Evolutionary conservation across 2,888 invertebrate genomes (phyloP).

Genomic region (Neoascia interrupta): DNA sequence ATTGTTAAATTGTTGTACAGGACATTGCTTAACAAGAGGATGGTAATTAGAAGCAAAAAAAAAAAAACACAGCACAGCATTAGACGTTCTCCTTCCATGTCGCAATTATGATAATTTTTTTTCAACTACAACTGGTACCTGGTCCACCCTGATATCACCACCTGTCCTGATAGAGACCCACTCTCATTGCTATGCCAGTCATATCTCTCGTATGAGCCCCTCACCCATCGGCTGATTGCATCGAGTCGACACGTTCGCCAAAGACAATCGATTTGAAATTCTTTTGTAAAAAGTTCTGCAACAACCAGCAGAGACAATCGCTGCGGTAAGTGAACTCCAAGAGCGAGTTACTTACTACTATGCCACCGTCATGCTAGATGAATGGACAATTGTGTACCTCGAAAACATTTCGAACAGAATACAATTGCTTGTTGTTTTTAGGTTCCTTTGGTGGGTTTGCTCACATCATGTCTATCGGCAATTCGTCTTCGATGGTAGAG

Average conservation of each 20-base stretch:
- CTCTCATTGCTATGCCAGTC: conserved; percentile 64
- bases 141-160: conserved; percentile 46
- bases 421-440: conserved; percentile 16
- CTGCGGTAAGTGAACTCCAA: conserved; percentile 52
- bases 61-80: conserved; percentile 40
- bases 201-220: conserved; percentile 44
- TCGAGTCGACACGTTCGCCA: conserved; percentile 28
- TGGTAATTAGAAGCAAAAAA: conserved; percentile 53
- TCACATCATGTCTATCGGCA: conserved; percentile 53
- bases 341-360: conserved; percentile 42
- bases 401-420: conserved; percentile 34
- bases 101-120: conserved; percentile 63
- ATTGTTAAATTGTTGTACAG: too few species aligned
- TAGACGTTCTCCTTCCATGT: conserved; percentile 39
- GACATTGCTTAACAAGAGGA: too few species aligned
- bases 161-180: conserved; percentile 23
- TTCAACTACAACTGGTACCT: not conserved
- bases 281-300: conserved; percentile 19
- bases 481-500: conserved; percentile 40
- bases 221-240: not conserved
- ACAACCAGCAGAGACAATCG: conserved; percentile 22
- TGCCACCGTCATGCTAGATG: conserved; percentile 35
- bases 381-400: conserved; percentile 52
- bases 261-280: conserved; percentile 56
- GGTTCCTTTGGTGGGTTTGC: conserved; percentile 20